Percentiles rank a stretch among this genome's conserved stretches.
phyloP scores from a whole-genome alignment of 1,140 invertebrate genomes.

The Bradysia coprophila region DNA sequence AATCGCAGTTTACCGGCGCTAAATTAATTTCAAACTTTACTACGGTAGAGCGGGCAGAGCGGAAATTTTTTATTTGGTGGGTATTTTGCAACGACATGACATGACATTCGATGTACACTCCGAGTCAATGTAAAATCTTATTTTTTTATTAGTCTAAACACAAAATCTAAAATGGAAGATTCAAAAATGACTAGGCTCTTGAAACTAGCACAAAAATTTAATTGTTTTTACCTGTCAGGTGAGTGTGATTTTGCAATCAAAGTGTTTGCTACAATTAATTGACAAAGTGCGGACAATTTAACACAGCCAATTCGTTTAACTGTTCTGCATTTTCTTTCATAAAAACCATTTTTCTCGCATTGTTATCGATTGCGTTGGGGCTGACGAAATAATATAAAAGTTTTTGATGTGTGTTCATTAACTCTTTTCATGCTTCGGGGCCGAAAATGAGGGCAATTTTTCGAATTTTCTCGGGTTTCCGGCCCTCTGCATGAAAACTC shows the following conservation, averaged over 20 bases:
- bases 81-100: neutral
- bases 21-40: too few relatives aligned
- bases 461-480: too few relatives aligned
- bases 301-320: neutral
- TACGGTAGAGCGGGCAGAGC: neutral
- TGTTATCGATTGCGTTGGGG: neutral
- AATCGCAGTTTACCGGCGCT: too few relatives aligned
- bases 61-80: neutral
- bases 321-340: neutral
- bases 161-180: constrained; percentile 10
- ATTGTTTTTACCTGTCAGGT: constrained; percentile 73
- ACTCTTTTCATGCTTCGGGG: too few relatives aligned
- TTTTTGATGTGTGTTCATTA: too few relatives aligned
- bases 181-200: constrained; percentile 43
- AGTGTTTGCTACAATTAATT: constrained; percentile 5
- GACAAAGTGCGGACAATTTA: neutral
- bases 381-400: too few relatives aligned
- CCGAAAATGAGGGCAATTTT: too few relatives aligned
- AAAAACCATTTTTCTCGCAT: neutral
- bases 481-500: too few relatives aligned
- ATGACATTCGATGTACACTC: neutral
- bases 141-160: neutral
- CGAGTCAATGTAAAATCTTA: neutral
- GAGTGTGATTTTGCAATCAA: constrained; percentile 16
- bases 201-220: constrained; percentile 63